A percentile compares a stretch with the other conserved stretches of the same genome.
Evolutionary conservation across 2,888 invertebrate species (phyloP).

Genomic region (Leucophenga montana): DNA sequence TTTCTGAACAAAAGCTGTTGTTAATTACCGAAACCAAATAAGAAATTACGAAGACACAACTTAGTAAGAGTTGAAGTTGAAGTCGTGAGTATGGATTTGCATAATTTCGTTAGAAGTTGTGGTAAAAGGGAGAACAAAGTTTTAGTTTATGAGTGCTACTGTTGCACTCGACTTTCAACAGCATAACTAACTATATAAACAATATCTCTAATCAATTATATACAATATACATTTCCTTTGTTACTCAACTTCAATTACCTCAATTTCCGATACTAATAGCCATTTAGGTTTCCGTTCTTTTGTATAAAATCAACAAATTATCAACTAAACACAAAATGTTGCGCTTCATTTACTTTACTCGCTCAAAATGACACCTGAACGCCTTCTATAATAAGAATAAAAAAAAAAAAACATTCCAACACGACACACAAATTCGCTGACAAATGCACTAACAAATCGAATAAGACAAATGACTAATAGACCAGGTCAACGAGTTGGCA

Average conservation of each 20-base stretch:
- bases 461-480: constrained; percentile 9
- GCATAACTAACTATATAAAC: no score
- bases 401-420: not conserved
- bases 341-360: constrained; percentile 24
- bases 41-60: not conserved
- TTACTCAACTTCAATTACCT: no score
- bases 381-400: not conserved
- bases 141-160: no score
- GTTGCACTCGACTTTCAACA: no score
- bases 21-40: constrained; percentile 12
- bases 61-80: not conserved
- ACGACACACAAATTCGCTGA: constrained; percentile 16
- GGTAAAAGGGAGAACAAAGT: no score
- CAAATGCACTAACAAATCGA: constrained; percentile 8
- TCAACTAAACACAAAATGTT: not conserved
- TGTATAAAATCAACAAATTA: not conserved
- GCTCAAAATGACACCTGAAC: constrained; percentile 9
- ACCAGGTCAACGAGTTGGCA: not conserved
- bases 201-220: no score
- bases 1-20: constrained; percentile 8
- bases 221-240: no score
- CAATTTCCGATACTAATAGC: not conserved
- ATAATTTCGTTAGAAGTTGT: constrained; percentile 13
- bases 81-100: not conserved
- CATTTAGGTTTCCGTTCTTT: not conserved